Conservation (phyloP, 1,140 invertebrate genomes). For the Cydia amplana region DNA sequence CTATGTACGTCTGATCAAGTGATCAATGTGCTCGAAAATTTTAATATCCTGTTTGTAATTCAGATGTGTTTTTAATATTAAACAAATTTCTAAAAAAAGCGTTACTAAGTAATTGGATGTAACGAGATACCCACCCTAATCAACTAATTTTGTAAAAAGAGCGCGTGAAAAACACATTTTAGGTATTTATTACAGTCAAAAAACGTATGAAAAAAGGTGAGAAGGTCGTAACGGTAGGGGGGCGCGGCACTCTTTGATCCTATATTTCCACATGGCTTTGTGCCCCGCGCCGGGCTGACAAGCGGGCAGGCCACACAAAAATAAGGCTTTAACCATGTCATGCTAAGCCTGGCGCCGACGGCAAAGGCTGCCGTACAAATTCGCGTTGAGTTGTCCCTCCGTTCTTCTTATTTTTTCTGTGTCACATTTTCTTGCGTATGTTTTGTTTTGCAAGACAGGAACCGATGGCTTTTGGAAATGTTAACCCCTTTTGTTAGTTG, state of each 20-base stretch:
- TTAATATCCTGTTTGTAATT: too few species aligned
- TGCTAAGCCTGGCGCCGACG: constrained; percentile 76
- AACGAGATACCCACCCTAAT: background rate
- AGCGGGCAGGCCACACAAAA: constrained; percentile 75
- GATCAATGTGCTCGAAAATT: too few species aligned
- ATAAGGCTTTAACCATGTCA: constrained; percentile 78
- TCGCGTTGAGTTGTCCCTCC: constrained; percentile 66
- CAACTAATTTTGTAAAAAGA: background rate
- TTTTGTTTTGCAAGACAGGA: constrained; percentile 42
- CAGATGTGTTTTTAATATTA: too few species aligned
- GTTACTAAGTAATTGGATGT: too few species aligned
- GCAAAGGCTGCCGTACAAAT: constrained; percentile 76
- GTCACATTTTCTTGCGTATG: constrained; percentile 44
- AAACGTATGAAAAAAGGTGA: constrained; percentile 36
- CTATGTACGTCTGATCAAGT: too few species aligned
- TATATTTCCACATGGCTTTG: constrained; percentile 77
- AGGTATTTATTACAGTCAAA: background rate
- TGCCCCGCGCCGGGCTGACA: constrained; percentile 71
- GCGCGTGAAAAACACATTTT: constrained; percentile 9
- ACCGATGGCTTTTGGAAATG: constrained; percentile 36
- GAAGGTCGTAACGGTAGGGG: constrained; percentile 50
- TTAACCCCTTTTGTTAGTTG: background rate
- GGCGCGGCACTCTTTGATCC: constrained; percentile 72
- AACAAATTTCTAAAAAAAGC: too few species aligned
- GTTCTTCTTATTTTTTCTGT: constrained; percentile 43